Percentiles rank a stretch among this genome's conserved stretches.
Evolutionary conservation across 2,888 invertebrate genomes (phyloP).

Genomic region (Cremastinae sp.): DNA sequence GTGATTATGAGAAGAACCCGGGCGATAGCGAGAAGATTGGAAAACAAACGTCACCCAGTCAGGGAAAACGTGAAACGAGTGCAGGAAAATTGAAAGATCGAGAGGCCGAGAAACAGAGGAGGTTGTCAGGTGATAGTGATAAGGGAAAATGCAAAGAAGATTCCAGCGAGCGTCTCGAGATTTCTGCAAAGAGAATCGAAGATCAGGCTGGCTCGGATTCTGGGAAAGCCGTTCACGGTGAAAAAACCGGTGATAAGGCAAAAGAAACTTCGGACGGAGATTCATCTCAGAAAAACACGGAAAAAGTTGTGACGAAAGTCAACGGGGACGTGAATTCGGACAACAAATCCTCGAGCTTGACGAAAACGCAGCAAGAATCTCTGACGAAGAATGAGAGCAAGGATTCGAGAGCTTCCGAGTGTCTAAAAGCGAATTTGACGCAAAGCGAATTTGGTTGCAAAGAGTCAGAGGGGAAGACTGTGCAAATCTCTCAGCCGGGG

Average conservation of each 20-base stretch:
- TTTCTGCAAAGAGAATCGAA: conserved; percentile 32
- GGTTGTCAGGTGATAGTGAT: conserved; percentile 36
- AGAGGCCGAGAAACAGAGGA: conserved; percentile 51
- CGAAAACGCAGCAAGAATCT: conserved; percentile 56
- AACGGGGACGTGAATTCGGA: conserved; percentile 52
- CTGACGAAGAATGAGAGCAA: conserved; percentile 43
- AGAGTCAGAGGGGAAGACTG: conserved; percentile 34
- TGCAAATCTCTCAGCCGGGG: conserved; percentile 21
- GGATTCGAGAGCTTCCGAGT: conserved; percentile 41
- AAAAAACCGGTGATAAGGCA: conserved; percentile 32
- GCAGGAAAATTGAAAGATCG: conserved; percentile 38
- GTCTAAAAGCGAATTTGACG: conserved; percentile 20
- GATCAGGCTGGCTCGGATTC: neutral
- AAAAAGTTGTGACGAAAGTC: conserved; percentile 44
- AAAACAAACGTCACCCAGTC: conserved; percentile 23
- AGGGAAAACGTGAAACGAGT: conserved; percentile 40
- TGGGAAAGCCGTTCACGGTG: neutral
- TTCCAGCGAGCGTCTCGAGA: conserved; percentile 16
- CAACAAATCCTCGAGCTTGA: conserved; percentile 49
- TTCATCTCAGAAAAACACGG: conserved; percentile 20
- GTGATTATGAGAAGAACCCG: conserved; percentile 25
- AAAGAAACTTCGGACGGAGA: conserved; percentile 38
- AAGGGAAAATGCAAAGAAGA: conserved; percentile 32
- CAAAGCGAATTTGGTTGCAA: conserved; percentile 48
- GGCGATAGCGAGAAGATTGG: conserved; percentile 32